Conservation (phyloP, 2,113 vertebrate genomes). For the Coracopsis vasa region DNA sequence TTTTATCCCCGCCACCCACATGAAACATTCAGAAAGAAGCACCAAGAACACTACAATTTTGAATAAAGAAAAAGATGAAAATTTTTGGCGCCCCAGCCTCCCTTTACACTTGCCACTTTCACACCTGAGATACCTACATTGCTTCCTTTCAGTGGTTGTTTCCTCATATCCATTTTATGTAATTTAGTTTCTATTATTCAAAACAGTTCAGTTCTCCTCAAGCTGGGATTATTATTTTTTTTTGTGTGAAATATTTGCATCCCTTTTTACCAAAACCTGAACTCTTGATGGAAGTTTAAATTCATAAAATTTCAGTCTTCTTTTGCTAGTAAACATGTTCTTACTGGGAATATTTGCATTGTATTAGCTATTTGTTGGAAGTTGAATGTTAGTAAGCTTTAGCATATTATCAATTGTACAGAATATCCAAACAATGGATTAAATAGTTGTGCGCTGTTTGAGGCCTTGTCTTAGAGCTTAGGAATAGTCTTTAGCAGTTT, state of each 20-base stretch:
- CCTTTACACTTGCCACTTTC: not conserved
- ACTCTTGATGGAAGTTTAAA: not conserved
- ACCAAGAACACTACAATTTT: not conserved
- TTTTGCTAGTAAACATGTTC: not conserved
- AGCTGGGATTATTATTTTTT: not conserved
- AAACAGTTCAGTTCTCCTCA: not conserved
- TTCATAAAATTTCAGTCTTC: not conserved
- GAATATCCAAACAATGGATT: not conserved
- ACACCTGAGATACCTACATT: fast-evolving
- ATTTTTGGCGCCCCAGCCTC: not conserved
- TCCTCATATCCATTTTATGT: not conserved
- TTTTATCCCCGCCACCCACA: not conserved
- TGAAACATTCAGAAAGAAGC: not conserved
- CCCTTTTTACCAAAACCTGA: not conserved
- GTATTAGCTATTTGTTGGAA: not conserved
- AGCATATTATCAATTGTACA: not conserved
- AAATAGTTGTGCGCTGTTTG: not conserved
- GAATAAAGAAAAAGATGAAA: not conserved
- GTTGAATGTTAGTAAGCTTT: not conserved
- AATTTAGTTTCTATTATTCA: not conserved
- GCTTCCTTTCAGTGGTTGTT: not conserved
- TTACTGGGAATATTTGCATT: not conserved
- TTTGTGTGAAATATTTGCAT: not conserved
- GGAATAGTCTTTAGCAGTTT: not conserved
- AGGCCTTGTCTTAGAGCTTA: not conserved